Conservation (phyloP, 1,140 invertebrate species). For the Papilio polytes region DNA sequence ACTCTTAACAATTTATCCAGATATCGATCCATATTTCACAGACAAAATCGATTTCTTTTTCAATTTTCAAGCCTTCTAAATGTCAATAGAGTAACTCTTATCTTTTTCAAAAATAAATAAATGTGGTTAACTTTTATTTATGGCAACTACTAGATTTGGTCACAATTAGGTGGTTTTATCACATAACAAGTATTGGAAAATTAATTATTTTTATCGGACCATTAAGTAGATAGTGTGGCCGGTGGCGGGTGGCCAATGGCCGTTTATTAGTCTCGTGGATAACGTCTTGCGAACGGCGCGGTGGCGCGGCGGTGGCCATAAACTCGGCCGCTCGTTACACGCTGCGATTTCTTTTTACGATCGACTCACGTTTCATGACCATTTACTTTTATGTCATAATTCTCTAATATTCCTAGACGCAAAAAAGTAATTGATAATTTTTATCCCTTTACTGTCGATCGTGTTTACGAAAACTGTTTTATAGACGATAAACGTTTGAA, state of each 20-base stretch:
- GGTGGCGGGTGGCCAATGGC: background rate
- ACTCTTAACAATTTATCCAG: background rate
- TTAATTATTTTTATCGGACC: conserved; percentile 18
- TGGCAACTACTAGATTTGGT: background rate
- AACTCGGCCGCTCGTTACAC: conserved; percentile 1
- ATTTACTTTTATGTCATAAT: conserved; percentile 21
- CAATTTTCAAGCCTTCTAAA: background rate
- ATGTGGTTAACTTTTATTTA: background rate
- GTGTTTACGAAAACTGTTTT: background rate
- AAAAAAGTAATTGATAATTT: conserved; percentile 12
- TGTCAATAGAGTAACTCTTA: background rate
- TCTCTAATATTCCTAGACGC: background rate
- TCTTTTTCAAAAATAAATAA: background rate
- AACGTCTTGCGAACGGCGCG: background rate
- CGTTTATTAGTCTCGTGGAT: background rate
- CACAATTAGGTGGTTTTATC: background rate
- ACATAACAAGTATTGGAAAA: background rate
- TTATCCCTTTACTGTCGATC: background rate
- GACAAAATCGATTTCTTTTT: background rate
- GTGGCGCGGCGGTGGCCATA: background rate
- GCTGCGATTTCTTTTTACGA: conserved; percentile 30
- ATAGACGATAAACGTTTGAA: background rate
- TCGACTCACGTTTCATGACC: conserved; percentile 24
- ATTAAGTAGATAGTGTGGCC: background rate
- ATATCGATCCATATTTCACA: background rate